Percentiles rank a stretch among this genome's conserved stretches.
phyloP scores from a whole-genome alignment of 2,797 vertebrate species.

The Natrix natrix region DNA sequence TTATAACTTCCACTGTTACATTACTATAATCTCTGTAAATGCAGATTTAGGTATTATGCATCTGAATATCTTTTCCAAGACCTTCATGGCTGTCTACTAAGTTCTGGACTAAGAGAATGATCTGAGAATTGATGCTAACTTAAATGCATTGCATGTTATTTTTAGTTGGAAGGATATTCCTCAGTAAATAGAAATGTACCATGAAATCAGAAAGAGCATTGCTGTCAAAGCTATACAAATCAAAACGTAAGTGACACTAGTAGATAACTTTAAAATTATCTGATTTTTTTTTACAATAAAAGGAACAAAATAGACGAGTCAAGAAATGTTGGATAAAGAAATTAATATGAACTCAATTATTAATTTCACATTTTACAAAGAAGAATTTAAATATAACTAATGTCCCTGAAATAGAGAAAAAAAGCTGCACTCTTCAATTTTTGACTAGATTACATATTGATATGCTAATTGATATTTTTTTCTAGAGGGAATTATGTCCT shows the following conservation, averaged over 20 bases:
- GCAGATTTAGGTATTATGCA: not conserved
- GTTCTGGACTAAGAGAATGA: not conserved
- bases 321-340: not conserved
- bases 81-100: not conserved
- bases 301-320: not conserved
- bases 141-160: not conserved
- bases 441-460: not conserved
- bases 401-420: not conserved
- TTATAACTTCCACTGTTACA: not conserved
- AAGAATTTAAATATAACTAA: not conserved
- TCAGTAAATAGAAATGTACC: not conserved
- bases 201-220: not conserved
- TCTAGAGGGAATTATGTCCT: not conserved
- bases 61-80: not conserved
- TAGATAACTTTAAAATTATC: not conserved
- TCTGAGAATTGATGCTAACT: not conserved
- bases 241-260: not conserved
- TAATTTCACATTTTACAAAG: not conserved
- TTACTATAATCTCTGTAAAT: not conserved
- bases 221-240: not conserved
- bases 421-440: not conserved
- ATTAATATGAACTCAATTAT: not conserved
- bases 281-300: not conserved
- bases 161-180: not conserved
- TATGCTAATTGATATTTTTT: not conserved